Conservation (phyloP, 2,113 vertebrate species). For the Eleginops maclovinus region DNA sequence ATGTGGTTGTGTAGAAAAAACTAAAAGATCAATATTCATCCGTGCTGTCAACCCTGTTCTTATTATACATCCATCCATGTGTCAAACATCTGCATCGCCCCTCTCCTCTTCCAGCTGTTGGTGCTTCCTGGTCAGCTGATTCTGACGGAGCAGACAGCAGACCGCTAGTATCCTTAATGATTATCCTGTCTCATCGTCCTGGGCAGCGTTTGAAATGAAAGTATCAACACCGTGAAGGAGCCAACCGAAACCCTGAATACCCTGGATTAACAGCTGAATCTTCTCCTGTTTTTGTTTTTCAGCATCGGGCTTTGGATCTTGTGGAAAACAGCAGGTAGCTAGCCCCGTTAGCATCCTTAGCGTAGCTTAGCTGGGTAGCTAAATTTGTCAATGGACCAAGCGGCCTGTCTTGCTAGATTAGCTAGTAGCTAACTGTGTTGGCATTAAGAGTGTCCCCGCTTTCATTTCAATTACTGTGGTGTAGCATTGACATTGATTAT, state of each 20-base stretch:
- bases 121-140: slow-evolving; percentile 77
- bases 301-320: slow-evolving; percentile 10
- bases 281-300: slow-evolving; percentile 5
- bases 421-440: background rate
- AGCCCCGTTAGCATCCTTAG: slow-evolving; percentile 61
- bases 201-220: slow-evolving; percentile 36
- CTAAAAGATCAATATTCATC: background rate
- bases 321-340: slow-evolving; percentile 52
- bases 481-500: background rate
- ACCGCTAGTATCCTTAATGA: slow-evolving; percentile 44
- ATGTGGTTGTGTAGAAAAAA: too few relatives aligned
- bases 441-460: background rate
- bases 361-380: slow-evolving; percentile 31
- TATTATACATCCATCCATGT: too few relatives aligned
- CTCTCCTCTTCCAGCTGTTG: slow-evolving; percentile 58
- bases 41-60: too few relatives aligned
- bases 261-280: background rate
- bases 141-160: slow-evolving; percentile 11
- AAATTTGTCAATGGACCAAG: background rate
- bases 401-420: slow-evolving; percentile 12
- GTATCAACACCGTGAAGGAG: background rate
- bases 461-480: background rate
- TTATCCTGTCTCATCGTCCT: slow-evolving; percentile 5
- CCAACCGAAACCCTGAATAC: background rate
- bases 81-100: slow-evolving; percentile 17